Evolutionary conservation across 2,888 invertebrate species (phyloP), one percentile per base, ranked within the genome.

Genomic region (Protodeltote pygarga): DNA sequence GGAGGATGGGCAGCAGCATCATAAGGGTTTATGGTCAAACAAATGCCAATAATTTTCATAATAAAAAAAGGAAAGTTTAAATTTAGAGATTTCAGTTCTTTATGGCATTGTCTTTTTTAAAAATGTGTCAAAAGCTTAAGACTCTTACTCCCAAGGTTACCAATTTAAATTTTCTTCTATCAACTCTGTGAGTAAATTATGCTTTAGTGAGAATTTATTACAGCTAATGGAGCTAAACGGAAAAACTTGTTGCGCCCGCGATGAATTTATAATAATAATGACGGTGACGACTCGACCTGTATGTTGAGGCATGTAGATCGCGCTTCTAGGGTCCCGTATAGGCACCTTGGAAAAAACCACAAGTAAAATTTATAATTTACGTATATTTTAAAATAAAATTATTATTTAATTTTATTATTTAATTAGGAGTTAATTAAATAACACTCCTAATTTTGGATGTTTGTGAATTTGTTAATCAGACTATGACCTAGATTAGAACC

Each of bases 181-280:
- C 9, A 33, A 19, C 8, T 24, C 21, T 24, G 27, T 55, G 52
- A 34, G 48, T 53, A 52, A 47, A 63, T 61, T 50, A 38, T 24
- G 31, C 57, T 54, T 46, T 46, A 66, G 44, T 48, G 51, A 39
- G 64, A 54, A 63, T 65, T 58, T 61, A 47, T 51, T 61, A 61
- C n/a, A n/a, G n/a, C n/a, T 65, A 64, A 66, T 66, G 62, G 60
- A 66, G 59, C 68, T 58, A 78, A 80, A 66, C 62, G 74, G 79
- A 81, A 79, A 71, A 75, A 73, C 72, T 60, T 63, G 68, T 65
- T 74, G 72, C 70, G 70, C 64, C 69, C 49, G 77, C 72, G 71
- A 61, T 71, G 76, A 77, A 81, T 81, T 73, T 77, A 77, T 85
- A 78, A 81, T 78, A n/a, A n/a, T n/a, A n/a, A 65, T 70, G 72